phyloP scores from a whole-genome alignment of 1,140 invertebrate genomes.

The Bombus vancouverensis region DNA sequence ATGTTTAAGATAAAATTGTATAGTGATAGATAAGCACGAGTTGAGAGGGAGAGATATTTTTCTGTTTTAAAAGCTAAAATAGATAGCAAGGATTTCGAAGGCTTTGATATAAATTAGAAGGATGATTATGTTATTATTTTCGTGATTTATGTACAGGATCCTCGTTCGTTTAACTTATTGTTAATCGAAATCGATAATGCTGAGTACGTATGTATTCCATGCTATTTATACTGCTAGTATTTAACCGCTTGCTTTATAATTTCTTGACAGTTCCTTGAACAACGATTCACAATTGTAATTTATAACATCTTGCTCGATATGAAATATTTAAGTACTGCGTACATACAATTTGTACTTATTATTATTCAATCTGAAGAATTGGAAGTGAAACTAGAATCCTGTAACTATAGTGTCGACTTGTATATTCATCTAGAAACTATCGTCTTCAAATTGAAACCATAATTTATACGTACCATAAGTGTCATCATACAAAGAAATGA shows the following conservation, averaged over 20 bases:
- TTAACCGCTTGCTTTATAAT: too few species aligned
- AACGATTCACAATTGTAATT: too few species aligned
- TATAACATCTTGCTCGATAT: too few species aligned
- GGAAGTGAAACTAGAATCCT: neutral
- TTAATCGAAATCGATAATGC: neutral
- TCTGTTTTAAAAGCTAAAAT: too few species aligned
- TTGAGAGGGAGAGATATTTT: too few species aligned
- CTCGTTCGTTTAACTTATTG: neutral
- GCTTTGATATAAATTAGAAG: neutral
- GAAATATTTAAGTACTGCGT: neutral
- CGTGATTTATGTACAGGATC: neutral
- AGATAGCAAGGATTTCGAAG: neutral
- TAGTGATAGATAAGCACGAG: neutral
- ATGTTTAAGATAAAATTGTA: neutral
- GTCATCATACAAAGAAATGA: too few species aligned
- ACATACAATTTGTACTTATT: neutral
- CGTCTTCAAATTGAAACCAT: neutral
- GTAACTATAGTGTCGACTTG: neutral
- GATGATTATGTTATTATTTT: neutral
- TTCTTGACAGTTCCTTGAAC: fast-evolving
- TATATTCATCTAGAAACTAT: neutral
- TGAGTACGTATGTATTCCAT: neutral
- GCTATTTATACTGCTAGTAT: neutral
- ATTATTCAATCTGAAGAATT: neutral
- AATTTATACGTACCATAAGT: too few species aligned